A percentile compares a stretch with the other conserved stretches of the same genome.
Evolutionary conservation across 2,888 invertebrate species (phyloP).

Genomic region (Synanthedon vespiformis): DNA sequence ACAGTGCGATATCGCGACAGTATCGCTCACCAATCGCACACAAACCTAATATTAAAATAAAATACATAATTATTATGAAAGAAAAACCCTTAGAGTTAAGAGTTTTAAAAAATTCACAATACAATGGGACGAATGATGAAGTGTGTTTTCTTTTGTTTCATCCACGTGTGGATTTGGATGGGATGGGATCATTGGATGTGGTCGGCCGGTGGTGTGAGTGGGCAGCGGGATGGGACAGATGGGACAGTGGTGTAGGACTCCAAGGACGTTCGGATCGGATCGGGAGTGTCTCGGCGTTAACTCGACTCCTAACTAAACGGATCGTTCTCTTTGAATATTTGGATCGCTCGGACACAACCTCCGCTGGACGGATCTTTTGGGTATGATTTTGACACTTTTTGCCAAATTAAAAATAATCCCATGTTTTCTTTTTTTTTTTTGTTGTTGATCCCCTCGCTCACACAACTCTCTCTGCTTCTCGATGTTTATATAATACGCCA

Average conservation of each 20-base stretch:
- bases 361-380: constrained; percentile 36
- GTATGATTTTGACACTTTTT: constrained; percentile 44
- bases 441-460: constrained; percentile 31
- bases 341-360: constrained; percentile 9
- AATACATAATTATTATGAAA: too few species aligned
- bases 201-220: constrained; percentile 54
- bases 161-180: constrained; percentile 61
- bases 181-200: constrained; percentile 42
- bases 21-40: neutral
- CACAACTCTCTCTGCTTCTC: constrained; percentile 46
- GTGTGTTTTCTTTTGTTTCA: constrained; percentile 68
- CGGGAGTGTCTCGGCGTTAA: constrained; percentile 1
- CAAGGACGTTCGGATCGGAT: neutral
- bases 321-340: constrained; percentile 2
- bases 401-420: neutral
- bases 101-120: neutral
- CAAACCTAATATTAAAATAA: too few species aligned
- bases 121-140: constrained; percentile 37
- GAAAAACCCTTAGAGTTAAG: too few species aligned
- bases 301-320: neutral
- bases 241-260: constrained; percentile 2
- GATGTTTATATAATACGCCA: constrained; percentile 20
- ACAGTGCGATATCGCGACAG: neutral
- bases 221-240: constrained; percentile 7
- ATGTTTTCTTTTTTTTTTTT: neutral